Percentiles rank a stretch among this genome's conserved stretches.
phyloP scores from a whole-genome alignment of 2,797 vertebrate genomes.

The Ptychadena robeensis region DNA sequence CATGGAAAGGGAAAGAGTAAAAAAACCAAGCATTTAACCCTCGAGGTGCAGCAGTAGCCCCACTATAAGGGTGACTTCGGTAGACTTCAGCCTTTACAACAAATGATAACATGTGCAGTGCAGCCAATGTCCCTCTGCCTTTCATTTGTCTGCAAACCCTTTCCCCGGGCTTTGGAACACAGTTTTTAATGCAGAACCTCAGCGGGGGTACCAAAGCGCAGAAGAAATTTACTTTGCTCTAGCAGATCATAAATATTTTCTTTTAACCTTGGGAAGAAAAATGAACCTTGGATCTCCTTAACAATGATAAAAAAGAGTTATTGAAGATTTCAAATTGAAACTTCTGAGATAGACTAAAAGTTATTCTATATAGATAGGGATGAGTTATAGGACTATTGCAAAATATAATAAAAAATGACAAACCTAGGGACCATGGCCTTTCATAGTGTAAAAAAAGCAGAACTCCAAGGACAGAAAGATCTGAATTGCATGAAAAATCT shows the following conservation, averaged over 20 bases:
- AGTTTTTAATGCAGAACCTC: slow-evolving; percentile 1
- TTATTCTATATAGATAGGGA: neutral
- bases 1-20: too few species aligned
- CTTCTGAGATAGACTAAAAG: neutral
- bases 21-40: too few species aligned
- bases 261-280: slow-evolving; percentile 18
- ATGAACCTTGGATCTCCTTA: neutral
- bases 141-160: neutral
- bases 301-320: slow-evolving; percentile 25
- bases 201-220: slow-evolving; percentile 20
- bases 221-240: slow-evolving; percentile 5
- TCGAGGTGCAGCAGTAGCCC: too few species aligned
- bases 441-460: too few species aligned
- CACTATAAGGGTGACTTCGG: too few species aligned
- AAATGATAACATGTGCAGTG: neutral
- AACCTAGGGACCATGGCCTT: too few species aligned
- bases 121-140: neutral
- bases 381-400: too few species aligned
- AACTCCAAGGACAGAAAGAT: too few species aligned
- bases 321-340: neutral
- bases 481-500: too few species aligned
- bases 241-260: slow-evolving; percentile 57
- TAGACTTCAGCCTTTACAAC: too few species aligned
- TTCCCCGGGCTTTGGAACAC: slow-evolving; percentile 22
- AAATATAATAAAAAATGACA: too few species aligned